These are phyloP conservation scores for Paelopatides confundens DNA, from an alignment of 53 echinoderm and acorn worm species.

Conservation along the genomic window DNA sequence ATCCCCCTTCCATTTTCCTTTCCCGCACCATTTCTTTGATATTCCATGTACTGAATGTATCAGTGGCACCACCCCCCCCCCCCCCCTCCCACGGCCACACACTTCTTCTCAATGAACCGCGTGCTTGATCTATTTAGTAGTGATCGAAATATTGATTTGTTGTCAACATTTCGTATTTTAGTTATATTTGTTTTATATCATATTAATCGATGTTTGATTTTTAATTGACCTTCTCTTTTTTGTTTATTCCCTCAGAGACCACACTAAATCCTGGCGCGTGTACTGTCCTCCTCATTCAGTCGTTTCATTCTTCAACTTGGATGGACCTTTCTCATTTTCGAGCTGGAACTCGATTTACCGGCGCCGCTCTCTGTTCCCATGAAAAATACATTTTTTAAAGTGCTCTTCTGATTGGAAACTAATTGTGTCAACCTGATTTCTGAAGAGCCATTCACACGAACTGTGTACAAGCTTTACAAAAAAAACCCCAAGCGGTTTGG, in stretches of 20 bases:
- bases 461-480: slow-evolving; percentile 42
- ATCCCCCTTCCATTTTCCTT: too few relatives aligned
- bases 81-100: too few relatives aligned
- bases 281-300: too few relatives aligned
- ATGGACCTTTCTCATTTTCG: not conserved
- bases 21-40: too few relatives aligned
- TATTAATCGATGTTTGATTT: not conserved
- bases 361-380: not conserved
- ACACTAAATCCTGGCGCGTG: too few relatives aligned
- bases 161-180: not conserved
- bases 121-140: too few relatives aligned
- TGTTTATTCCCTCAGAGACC: not conserved
- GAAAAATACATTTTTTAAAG: not conserved
- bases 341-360: not conserved
- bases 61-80: too few relatives aligned
- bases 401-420: not conserved
- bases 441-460: slow-evolving; percentile 40
- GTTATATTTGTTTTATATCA: not conserved
- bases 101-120: too few relatives aligned
- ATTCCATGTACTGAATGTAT: too few relatives aligned
- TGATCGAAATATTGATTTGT: too few relatives aligned
- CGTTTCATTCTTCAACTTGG: not conserved
- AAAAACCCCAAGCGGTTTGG: not conserved
- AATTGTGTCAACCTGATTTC: not conserved
- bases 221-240: not conserved